phyloP scores from a whole-genome alignment of 2,113 vertebrate species.

The cat (Felis catus) region F.catus_Fca126_mat1.0 CM031420.1:69638501-69639000 shows the following conservation, averaged over 20 bases:
- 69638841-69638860: neutral
- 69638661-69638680: conserved; percentile 36
- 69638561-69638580: neutral
- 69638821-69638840: neutral
- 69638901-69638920: neutral
- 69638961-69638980: neutral
- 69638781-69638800: conserved; percentile 39
- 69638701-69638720: conserved; percentile 62
- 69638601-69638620: conserved; percentile 13
- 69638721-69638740: conserved; percentile 43
- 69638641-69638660: conserved; percentile 31
- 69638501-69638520: neutral
- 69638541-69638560: neutral
- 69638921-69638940: neutral
- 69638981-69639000: neutral
- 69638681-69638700: conserved; percentile 53
- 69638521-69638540: neutral
- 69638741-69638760: conserved; percentile 54
- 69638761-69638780: conserved; percentile 53
- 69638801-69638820: neutral
- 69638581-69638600: neutral
- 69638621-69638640: neutral
- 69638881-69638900: neutral
- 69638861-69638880: neutral
- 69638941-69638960: neutral